Evolutionary conservation across 1,140 invertebrate species (phyloP).

Genomic region (Riptortus pedestris): DNA sequence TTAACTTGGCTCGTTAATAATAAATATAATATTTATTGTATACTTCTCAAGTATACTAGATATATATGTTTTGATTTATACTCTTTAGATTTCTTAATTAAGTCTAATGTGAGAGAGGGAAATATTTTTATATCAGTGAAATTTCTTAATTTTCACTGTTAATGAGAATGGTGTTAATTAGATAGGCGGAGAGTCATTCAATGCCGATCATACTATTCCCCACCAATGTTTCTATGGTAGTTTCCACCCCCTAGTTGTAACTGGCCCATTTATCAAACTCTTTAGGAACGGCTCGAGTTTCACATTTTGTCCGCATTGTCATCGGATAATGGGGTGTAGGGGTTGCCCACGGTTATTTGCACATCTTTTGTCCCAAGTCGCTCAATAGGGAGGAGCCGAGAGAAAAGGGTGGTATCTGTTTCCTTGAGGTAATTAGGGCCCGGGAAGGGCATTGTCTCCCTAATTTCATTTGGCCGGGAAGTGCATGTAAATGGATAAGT

Average conservation of each 20-base stretch:
- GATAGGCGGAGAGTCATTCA: not conserved
- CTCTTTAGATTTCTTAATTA: no score
- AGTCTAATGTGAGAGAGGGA: no score
- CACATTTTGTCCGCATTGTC: constrained; percentile 10
- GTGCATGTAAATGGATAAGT: constrained; percentile 29
- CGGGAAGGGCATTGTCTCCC: constrained; percentile 21
- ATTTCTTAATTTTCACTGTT: no score
- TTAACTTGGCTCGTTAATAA: no score
- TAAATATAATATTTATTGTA: no score
- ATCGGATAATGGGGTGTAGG: constrained; percentile 2
- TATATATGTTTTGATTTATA: no score
- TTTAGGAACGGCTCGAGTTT: constrained; percentile 3
- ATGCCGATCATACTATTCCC: no score
- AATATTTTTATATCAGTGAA: no score
- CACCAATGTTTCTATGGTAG: not conserved
- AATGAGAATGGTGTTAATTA: not conserved
- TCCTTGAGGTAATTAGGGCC: constrained; percentile 18
- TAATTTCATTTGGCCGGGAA: constrained; percentile 26
- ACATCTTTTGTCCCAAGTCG: constrained; percentile 11
- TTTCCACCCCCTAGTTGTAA: not conserved
- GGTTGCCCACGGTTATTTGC: constrained; percentile 8
- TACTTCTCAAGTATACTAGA: no score
- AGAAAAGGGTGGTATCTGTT: constrained; percentile 9
- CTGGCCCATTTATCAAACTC: not conserved
- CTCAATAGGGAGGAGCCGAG: not conserved